Evolutionary conservation across 2,113 vertebrate genomes (phyloP), one percentile per base, ranked within the genome.

Genomic region (Psittacula cyanocephala): DNA sequence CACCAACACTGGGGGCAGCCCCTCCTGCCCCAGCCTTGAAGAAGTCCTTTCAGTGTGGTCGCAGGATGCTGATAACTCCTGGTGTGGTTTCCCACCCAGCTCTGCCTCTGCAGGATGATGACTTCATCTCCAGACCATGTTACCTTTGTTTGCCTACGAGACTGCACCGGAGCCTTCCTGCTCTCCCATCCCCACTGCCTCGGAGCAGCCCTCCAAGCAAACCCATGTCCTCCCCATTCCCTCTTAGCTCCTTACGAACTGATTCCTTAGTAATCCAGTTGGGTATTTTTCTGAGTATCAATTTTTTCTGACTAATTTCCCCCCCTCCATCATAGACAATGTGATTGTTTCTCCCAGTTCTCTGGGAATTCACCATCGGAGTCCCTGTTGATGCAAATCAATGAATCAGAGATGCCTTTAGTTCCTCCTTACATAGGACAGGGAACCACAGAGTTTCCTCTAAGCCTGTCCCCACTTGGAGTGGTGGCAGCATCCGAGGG

Each of bases 341-440:
- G 13, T 5, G 63, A 55, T 74, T 31, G 46, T 11, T 29, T 85
- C 41, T 49, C 20, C 76, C 23, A 7, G 9, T 2, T 52, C 65
- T 25, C 35, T 3, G 43, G 67, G 84, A 64, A 57, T 81, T 81
- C 60, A 17, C 41, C 20, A 1, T 10, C 65, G 2, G 16, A 49
- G 28, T 7, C 52, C 69, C 53, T 27, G 39, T 1, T 57, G 79
- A 12, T n/a, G 25, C n/a, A 17, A 81, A 46, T n/a, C 37, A 2
- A 14, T 2, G 77, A 62, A 29, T 60, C 63, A 11, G 39, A 33
- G 43, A 22, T 50, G 68, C 41, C 13, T 55, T 39, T 31, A 22
- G 29, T 46, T 39, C 18, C 8, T 63, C 37, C 43, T 53, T 22
- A 25, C 0, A 1, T 23, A 18, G 0, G 0, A 29, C 39, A 24